A percentile compares a stretch with the other conserved stretches of the same genome.
phyloP scores from a whole-genome alignment of 2,113 vertebrate species.

The Tupaia chinensis region DNA sequence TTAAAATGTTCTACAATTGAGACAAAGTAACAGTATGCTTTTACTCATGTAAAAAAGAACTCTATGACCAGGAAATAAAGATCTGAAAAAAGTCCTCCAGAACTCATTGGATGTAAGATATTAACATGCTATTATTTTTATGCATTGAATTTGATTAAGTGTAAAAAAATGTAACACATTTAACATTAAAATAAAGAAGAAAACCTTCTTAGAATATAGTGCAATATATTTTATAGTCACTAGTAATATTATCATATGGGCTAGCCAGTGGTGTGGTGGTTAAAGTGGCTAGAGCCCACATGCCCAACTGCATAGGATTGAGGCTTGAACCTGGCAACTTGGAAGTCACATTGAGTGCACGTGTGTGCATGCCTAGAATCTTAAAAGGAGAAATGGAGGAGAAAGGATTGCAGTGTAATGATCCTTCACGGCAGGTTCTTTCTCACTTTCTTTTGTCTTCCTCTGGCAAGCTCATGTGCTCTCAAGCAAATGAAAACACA shows the following conservation, averaged over 20 bases:
- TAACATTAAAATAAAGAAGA: not conserved
- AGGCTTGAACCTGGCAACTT: too few species aligned
- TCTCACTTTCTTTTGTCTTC: too few species aligned
- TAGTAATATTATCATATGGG: not conserved
- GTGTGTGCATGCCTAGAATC: too few species aligned
- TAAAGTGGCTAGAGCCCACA: too few species aligned
- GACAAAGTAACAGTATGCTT: not conserved
- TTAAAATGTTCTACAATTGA: not conserved
- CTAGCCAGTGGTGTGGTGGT: too few species aligned
- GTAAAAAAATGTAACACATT: not conserved
- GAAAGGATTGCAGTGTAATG: too few species aligned
- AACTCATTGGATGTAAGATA: not conserved
- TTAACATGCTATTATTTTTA: not conserved
- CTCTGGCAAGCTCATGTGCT: too few species aligned
- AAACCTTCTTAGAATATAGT: not conserved
- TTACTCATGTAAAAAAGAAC: not conserved
- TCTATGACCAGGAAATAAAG: constrained; percentile 2
- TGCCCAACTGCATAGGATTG: too few species aligned
- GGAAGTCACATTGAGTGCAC: too few species aligned
- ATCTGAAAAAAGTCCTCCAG: not conserved
- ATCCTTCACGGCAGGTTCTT: too few species aligned
- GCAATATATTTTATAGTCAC: not conserved
- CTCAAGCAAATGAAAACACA: too few species aligned
- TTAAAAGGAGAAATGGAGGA: too few species aligned
- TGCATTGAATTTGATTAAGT: not conserved